phyloP scores from a whole-genome alignment of 2,888 invertebrate genomes.

The Sesia bembeciformis region DNA sequence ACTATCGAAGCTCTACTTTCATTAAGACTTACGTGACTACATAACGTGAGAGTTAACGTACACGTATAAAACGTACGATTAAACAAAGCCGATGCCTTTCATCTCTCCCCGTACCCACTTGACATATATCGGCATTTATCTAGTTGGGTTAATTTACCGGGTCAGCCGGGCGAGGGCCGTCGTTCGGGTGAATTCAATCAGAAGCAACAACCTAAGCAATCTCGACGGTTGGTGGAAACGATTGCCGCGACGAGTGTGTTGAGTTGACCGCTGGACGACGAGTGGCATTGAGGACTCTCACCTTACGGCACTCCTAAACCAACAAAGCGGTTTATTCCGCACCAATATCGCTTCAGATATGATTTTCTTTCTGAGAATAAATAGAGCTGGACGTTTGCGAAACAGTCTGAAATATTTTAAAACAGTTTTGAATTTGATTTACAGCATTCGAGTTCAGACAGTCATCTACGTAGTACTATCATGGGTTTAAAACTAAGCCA shows the following conservation, averaged over 20 bases:
- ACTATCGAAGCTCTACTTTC: no score
- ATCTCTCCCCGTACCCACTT: slow-evolving; percentile 26
- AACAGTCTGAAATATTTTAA: no score
- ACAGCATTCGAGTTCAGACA: no score
- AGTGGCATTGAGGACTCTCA: slow-evolving; percentile 38
- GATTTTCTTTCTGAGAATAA: neutral
- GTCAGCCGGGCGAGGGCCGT: slow-evolving; percentile 24
- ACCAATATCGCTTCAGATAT: neutral
- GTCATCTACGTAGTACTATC: no score
- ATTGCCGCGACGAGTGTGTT: slow-evolving; percentile 51
- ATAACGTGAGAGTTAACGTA: neutral
- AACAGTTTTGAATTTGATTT: no score
- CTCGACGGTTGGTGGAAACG: slow-evolving; percentile 48
- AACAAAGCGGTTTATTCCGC: slow-evolving; percentile 29
- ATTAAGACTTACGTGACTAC: no score
- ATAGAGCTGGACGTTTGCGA: no score
- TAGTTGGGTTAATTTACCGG: slow-evolving; percentile 55
- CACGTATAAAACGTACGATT: neutral
- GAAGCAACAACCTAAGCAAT: slow-evolving; percentile 64
- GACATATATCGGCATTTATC: slow-evolving; percentile 55
- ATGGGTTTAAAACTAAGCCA: no score
- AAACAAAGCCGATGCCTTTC: neutral
- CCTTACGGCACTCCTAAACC: slow-evolving; percentile 30
- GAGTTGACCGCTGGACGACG: slow-evolving; percentile 45
- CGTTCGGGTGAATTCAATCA: slow-evolving; percentile 61